Evolutionary conservation across 2,797 vertebrate species (phyloP).

Genomic region (Microcaecilia unicolor): DNA sequence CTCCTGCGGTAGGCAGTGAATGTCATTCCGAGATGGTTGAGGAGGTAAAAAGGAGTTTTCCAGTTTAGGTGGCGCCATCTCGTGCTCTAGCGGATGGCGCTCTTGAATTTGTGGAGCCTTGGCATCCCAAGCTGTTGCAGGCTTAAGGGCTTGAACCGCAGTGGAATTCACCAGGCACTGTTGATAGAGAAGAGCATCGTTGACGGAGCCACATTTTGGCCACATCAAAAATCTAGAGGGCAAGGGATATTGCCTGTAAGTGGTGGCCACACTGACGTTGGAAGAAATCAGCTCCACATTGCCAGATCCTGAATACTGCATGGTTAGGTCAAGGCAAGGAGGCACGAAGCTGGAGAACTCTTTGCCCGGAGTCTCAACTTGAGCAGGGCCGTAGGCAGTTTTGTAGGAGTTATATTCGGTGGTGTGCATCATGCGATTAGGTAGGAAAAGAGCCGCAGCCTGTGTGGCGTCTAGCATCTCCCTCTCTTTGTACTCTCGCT

Average conservation of each 20-base stretch:
- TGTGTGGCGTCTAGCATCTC: slow-evolving; percentile 86
- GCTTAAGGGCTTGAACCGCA: slow-evolving; percentile 79
- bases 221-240: slow-evolving; percentile 79
- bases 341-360: slow-evolving; percentile 79
- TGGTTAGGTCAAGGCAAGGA: slow-evolving; percentile 74
- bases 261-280: slow-evolving; percentile 88
- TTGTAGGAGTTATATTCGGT: slow-evolving; percentile 83
- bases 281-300: slow-evolving; percentile 94
- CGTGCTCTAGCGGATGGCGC: slow-evolving; percentile 58
- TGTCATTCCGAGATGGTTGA: slow-evolving; percentile 41
- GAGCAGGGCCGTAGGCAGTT: slow-evolving; percentile 59
- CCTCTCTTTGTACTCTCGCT: slow-evolving; percentile 91
- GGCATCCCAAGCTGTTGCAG: slow-evolving; percentile 72
- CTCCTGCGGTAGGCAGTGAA: slow-evolving; percentile 44
- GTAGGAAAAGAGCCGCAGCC: slow-evolving; percentile 71
- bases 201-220: slow-evolving; percentile 76
- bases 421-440: slow-evolving; percentile 65
- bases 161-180: slow-evolving; percentile 87
- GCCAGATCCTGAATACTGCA: slow-evolving; percentile 76
- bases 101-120: slow-evolving; percentile 62
- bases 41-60: slow-evolving; percentile 62
- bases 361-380: slow-evolving; percentile 62
- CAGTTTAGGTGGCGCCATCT: slow-evolving; percentile 50
- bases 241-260: slow-evolving; percentile 87
- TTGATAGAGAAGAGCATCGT: slow-evolving; percentile 85